A percentile compares a stretch with the other conserved stretches of the same genome.
These are phyloP conservation scores for Stenoptilia bipunctidactyla DNA, from an alignment of 2,888 invertebrate genomes.

Conservation along the genomic window DNA sequence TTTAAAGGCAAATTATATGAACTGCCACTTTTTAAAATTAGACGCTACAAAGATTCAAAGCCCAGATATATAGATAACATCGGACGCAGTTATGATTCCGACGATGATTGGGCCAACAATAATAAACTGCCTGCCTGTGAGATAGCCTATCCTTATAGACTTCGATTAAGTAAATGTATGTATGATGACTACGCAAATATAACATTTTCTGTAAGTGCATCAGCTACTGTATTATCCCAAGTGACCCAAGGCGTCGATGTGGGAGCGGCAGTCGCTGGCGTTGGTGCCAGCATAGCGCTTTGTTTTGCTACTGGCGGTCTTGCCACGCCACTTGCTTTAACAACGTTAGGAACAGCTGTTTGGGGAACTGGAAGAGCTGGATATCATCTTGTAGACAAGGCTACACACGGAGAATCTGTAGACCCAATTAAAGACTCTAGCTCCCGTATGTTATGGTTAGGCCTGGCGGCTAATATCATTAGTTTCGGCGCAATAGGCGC, in stretches of 20 bases:
- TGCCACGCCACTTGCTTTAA: conserved; percentile 16
- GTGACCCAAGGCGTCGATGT: too few species aligned
- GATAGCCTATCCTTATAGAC: too few species aligned
- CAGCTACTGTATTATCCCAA: too few species aligned
- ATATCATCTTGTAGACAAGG: conserved; percentile 18
- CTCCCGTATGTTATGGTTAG: conserved; percentile 20
- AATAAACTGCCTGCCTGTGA: conserved; percentile 10
- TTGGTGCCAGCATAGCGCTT: conserved; percentile 9
- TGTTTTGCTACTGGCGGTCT: conserved; percentile 17
- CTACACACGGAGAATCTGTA: conserved; percentile 17
- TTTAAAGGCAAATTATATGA: background rate
- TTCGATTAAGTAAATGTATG: too few species aligned
- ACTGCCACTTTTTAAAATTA: too few species aligned
- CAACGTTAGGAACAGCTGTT: conserved; percentile 14
- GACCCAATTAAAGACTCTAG: conserved; percentile 18
- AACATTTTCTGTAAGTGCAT: too few species aligned
- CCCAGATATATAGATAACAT: conserved; percentile 15
- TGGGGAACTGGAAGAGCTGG: conserved; percentile 17
- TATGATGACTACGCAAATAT: too few species aligned
- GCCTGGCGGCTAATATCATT: conserved; percentile 18
- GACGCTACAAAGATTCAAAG: conserved; percentile 6
- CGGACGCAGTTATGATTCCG: conserved; percentile 13
- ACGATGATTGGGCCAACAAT: conserved; percentile 13
- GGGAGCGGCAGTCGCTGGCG: too few species aligned
- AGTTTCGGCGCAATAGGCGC: conserved; percentile 22